A percentile compares a stretch with the other conserved stretches of the same genome.
phyloP scores from a whole-genome alignment of 2,113 vertebrate genomes.

The Mystacornis crossleyi region DNA sequence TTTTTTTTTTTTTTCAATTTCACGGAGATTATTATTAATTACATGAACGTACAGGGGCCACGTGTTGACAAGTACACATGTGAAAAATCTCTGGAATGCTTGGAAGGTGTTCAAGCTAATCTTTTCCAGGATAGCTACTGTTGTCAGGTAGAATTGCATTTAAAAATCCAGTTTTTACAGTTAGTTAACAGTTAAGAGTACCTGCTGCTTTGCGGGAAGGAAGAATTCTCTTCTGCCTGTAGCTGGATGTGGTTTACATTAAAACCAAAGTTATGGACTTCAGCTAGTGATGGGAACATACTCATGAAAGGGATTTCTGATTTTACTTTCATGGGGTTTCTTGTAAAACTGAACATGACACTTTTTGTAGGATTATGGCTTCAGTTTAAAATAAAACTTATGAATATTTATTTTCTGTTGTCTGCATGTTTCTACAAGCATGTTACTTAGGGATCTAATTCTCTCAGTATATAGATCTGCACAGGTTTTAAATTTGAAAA shows the following conservation, averaged over 20 bases:
- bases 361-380: background rate
- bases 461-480: background rate
- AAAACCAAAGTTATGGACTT: background rate
- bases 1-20: too few relatives aligned
- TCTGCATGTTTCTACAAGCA: background rate
- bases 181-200: background rate
- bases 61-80: rapidly evolving
- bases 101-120: background rate
- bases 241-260: background rate
- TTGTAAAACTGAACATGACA: background rate
- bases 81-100: background rate
- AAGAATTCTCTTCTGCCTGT: background rate
- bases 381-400: background rate
- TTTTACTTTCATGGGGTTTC: background rate
- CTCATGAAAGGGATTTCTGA: background rate
- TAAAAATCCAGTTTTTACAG: background rate
- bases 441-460: background rate
- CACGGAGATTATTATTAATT: background rate
- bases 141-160: background rate
- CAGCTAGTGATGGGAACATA: background rate
- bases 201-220: background rate
- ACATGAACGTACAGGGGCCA: background rate
- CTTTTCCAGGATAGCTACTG: background rate
- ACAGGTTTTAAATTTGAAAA: background rate
- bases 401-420: background rate